Evolutionary conservation across 2,888 invertebrate genomes (phyloP), one percentile per base, ranked within the genome.

Genomic region (Tortrix viridana): DNA sequence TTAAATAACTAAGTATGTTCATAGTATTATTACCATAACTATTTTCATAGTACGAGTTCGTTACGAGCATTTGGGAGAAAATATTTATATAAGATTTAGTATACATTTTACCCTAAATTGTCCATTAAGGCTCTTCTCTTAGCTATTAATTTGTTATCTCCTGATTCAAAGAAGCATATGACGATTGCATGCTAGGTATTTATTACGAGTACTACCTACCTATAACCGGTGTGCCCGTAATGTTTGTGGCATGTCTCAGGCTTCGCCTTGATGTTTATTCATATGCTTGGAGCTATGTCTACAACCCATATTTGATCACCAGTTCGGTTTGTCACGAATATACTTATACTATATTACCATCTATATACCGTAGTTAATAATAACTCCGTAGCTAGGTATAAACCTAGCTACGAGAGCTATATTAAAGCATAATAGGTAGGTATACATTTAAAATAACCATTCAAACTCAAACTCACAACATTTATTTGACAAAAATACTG

Each of bases 191-290:
- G 75, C 68, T 70, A 46, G 9, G 12, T 1, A 32, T 12, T 12
- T 54, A 44, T 55, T 52, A 63, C 55, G 57, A 57, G 59, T 60
- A n/a, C n/a, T n/a, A n/a, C n/a, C n/a, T n/a, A n/a, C n/a, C n/a
- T n/a, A 61, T 56, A 50, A 60, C 65, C 69, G 61, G 71, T 65
- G 71, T 65, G 67, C 69, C 68, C 67, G 70, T 72, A 69, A 74
- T 71, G 73, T 73, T 73, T 67, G 67, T 69, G 68, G 74, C 73
- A 72, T 74, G 74, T 77, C 76, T 75, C 76, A 79, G 74, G 85
- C 83, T 84, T 88, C 81, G 86, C 89, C 90, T 89, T 89, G 85
- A 86, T 85, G 85, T 86, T 84, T 89, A 86, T 89, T 86, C 87
- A 86, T 87, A 87, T 85, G 85, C 82, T 82, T 77, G 72, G 78